Conservation (phyloP, 2,113 vertebrate genomes). For the Vanacampus margaritifer region DNA sequence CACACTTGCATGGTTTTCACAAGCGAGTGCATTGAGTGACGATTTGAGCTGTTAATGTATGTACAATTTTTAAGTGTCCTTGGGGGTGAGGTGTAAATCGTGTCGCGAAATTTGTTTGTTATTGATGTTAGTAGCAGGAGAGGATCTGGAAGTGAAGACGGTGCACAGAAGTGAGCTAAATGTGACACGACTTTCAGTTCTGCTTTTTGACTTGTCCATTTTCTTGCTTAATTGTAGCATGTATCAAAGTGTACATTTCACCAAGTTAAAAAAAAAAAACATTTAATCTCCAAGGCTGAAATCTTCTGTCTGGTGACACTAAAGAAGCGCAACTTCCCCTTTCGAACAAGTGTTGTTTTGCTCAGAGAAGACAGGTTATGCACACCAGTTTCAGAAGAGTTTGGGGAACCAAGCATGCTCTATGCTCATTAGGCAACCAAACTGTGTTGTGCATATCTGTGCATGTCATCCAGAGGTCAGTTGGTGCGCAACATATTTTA, state of each 20-base stretch:
- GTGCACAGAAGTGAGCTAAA: slow-evolving; percentile 36
- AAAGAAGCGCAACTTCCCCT: slow-evolving; percentile 24
- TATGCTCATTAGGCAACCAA: slow-evolving; percentile 2
- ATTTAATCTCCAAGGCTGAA: neutral
- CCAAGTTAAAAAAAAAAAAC: no score
- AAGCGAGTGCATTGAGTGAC: slow-evolving; percentile 18
- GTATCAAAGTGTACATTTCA: neutral
- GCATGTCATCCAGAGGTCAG: slow-evolving; percentile 39
- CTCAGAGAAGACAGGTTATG: neutral
- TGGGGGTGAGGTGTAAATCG: slow-evolving; percentile 48
- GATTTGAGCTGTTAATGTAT: slow-evolving; percentile 52
- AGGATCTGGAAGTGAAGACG: slow-evolving; percentile 10
- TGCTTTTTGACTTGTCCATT: neutral
- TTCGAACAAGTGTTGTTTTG: slow-evolving; percentile 22
- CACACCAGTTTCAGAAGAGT: neutral
- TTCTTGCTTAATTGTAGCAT: neutral
- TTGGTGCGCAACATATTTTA: slow-evolving; percentile 22
- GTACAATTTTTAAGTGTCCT: slow-evolving; percentile 44
- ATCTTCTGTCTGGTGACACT: slow-evolving; percentile 10
- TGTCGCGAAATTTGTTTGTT: slow-evolving; percentile 43
- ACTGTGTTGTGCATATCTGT: slow-evolving; percentile 5
- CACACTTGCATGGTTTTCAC: slow-evolving; percentile 11
- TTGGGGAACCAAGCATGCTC: slow-evolving; percentile 4
- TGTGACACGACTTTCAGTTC: slow-evolving; percentile 23
- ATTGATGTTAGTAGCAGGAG: slow-evolving; percentile 15